Base-by-base conservation (phyloP, 2,113 vertebrate genomes). In the Pandion haliaetus region DNA sequence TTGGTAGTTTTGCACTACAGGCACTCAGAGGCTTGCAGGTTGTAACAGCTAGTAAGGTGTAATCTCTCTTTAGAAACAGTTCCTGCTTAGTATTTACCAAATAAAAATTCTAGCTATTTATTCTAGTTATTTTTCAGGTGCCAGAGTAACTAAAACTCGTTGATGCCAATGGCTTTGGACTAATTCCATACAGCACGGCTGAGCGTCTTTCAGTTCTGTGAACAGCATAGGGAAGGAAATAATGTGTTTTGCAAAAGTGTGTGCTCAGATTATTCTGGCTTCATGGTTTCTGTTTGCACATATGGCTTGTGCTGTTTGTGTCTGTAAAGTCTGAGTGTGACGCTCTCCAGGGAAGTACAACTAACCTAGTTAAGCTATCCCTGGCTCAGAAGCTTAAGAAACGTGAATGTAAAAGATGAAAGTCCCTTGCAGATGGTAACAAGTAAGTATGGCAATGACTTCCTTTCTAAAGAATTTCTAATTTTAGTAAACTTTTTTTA, bases 161-260 rank as follows among this genome's bases (percentile, higher is more conserved):
- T 54, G 71, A 1, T 32, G 42, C 54, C 20, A 3, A 2, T 17
- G 45, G 71, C 54, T 45, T 59, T 9, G 13, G 10, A 25, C 31
- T 44, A 2, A 29, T 45, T 32, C 71, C 28, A 2, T 2, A 7
- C n/a, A 38, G 40, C 65, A 44, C 34, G 29, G 66, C 52, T 38
- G 36, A 47, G 66, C 16, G 0, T 7, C 70, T 15, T 8, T 14
- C 54, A 8, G 38, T n/a, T 3, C 72, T n/a, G 44, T 20, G 49
- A 54, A 19, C 38, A 38, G 62, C 66, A 1, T 14, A 42, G 57
- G 32, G 52, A 26, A 49, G 21, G 74, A 24, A 71, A 23, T 10
- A 1, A 8, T 1, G 3, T n/a, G 59, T 29, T 28, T 59, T 47
- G 7, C 57, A 10, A 9, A 38, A 34, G 9, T 0, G 12, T 50